phyloP scores from a whole-genome alignment of 2,113 vertebrate genomes.

The Steatornis caripensis region DNA sequence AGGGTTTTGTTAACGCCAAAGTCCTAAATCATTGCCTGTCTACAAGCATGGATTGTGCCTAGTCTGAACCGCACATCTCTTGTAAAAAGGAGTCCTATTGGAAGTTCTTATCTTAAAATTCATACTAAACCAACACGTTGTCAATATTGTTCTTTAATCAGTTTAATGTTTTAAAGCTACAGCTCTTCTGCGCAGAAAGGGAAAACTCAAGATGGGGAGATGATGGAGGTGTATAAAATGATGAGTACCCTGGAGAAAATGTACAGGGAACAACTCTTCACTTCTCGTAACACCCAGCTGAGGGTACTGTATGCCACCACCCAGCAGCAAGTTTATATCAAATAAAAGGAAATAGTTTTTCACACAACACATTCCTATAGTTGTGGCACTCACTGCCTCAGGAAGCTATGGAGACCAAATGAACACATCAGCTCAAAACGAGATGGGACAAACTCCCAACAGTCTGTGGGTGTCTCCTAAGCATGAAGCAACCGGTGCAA shows the following conservation, averaged over 20 bases:
- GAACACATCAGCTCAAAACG: neutral
- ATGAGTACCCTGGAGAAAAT: neutral
- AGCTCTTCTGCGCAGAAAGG: neutral
- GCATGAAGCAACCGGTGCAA: neutral
- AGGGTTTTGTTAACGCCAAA: neutral
- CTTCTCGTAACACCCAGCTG: neutral
- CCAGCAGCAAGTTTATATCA: neutral
- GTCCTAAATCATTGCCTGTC: neutral
- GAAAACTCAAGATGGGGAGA: neutral
- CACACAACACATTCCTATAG: neutral
- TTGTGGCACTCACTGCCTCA: neutral
- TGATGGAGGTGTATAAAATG: neutral
- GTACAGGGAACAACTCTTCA: neutral
- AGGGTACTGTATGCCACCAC: neutral
- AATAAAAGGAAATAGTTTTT: neutral
- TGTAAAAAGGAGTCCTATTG: neutral
- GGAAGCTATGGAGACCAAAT: neutral
- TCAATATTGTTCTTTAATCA: neutral
- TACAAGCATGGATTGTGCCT: neutral
- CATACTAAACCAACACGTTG: neutral
- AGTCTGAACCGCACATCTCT: accelerated
- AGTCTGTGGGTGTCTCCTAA: neutral
- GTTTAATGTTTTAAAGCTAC: neutral
- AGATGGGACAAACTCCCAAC: neutral
- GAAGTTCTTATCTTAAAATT: neutral